phyloP scores from a whole-genome alignment of 2,113 vertebrate genomes.

The Promerops cafer region DNA sequence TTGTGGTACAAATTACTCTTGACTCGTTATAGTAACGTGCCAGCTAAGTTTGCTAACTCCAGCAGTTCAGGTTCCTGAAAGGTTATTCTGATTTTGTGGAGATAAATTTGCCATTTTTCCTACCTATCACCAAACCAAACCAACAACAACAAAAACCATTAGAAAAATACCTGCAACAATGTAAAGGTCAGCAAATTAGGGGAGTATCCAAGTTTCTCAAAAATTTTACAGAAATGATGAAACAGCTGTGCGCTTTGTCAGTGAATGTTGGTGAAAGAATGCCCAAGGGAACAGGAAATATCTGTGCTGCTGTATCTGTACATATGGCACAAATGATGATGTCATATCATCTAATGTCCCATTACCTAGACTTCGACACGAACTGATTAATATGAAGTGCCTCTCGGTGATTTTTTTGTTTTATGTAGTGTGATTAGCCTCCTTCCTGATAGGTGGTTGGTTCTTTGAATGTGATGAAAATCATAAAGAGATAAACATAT shows the following conservation, averaged over 20 bases:
- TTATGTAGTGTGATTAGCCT: not conserved
- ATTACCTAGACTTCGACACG: not conserved
- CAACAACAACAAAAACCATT: not conserved
- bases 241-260: not conserved
- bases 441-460: not conserved
- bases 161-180: not conserved
- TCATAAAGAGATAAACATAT: not conserved
- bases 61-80: not conserved
- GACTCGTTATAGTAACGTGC: not conserved
- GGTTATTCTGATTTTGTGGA: not conserved
- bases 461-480: not conserved
- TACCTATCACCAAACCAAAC: not conserved
- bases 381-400: not conserved
- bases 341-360: not conserved
- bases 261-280: not conserved
- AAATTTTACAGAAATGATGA: not conserved
- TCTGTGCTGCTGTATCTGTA: not conserved
- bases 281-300: not conserved
- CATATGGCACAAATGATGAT: not conserved
- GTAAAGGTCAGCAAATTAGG: not conserved
- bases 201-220: not conserved
- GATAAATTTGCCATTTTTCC: not conserved
- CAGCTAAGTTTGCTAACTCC: not conserved
- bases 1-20: not conserved
- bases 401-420: not conserved